A percentile compares a stretch with the other conserved stretches of the same genome.
Evolutionary conservation across 53 echinoderm and acorn worm genomes (phyloP).

Genomic region (Henricia sp.): DNA sequence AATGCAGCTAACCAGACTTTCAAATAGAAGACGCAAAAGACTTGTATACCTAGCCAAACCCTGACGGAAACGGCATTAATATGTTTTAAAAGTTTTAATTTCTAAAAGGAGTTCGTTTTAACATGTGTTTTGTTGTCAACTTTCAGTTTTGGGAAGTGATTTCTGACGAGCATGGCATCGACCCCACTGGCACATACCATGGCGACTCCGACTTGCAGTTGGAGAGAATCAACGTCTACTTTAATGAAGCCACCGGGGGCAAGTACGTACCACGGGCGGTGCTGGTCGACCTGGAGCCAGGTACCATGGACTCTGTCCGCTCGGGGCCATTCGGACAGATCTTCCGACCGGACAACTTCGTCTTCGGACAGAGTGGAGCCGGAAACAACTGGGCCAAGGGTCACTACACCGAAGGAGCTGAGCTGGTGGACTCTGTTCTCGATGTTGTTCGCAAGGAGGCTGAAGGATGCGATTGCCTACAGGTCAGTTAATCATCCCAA

Average conservation of each 20-base stretch:
- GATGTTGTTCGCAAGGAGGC: constrained; percentile 93
- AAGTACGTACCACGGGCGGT: constrained; percentile 87
- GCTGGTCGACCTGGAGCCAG: constrained; percentile 89
- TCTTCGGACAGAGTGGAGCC: constrained; percentile 97
- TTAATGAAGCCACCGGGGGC: constrained; percentile 84
- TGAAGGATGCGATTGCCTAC: constrained; percentile 88
- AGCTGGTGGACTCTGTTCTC: constrained; percentile 87
- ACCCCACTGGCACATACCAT: constrained; percentile 95
- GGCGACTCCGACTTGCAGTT: constrained; percentile 96
- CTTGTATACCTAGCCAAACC: too few species aligned
- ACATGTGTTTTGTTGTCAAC: too few species aligned
- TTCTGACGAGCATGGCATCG: constrained; percentile 82
- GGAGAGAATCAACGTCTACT: constrained; percentile 94
- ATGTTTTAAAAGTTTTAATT: too few species aligned
- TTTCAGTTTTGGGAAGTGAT: constrained; percentile 87
- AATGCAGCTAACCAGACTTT: too few species aligned
- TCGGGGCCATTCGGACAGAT: constrained; percentile 94
- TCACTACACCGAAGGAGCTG: constrained; percentile 94
- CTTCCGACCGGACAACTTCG: constrained; percentile 97
- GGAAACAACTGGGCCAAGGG: constrained; percentile 93
- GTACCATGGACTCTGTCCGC: constrained; percentile 92
- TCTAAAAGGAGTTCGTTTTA: too few species aligned
- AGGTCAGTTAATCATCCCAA: too few species aligned
- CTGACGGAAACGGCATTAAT: too few species aligned
- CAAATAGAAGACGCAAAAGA: too few species aligned